These are phyloP conservation scores for Cotesia typhae DNA, from an alignment of 1,140 invertebrate genomes.

Conservation along the genomic window DNA sequence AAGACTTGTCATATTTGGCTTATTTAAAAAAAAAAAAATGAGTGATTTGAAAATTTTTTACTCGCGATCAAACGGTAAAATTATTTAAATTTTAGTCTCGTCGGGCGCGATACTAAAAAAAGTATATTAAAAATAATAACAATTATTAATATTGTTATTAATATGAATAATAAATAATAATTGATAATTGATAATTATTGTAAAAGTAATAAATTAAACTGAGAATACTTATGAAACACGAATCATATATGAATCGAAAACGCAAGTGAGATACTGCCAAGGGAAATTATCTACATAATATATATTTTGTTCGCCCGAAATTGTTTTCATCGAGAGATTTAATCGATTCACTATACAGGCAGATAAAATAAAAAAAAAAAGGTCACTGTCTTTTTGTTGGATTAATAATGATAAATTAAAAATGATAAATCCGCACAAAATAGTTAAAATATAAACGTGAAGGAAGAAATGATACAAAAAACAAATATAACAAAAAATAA, in stretches of 20 bases:
- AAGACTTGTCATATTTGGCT: neutral
- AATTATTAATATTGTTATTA: neutral
- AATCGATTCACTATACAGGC: neutral
- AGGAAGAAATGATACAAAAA: slow-evolving; percentile 4
- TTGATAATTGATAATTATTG: too few species aligned
- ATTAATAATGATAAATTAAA: slow-evolving; percentile 10
- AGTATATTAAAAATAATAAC: too few species aligned
- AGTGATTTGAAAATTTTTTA: slow-evolving; percentile 10
- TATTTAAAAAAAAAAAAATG: neutral
- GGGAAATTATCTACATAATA: slow-evolving; percentile 2
- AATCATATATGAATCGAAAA: slow-evolving; percentile 7
- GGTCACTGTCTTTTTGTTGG: too few species aligned
- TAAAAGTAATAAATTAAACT: too few species aligned
- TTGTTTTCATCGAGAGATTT: neutral
- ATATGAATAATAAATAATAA: neutral
- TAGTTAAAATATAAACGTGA: slow-evolving; percentile 11
- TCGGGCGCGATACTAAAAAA: neutral
- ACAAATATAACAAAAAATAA: neutral
- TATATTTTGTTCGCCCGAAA: neutral
- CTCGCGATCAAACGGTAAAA: neutral
- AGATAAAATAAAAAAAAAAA: too few species aligned
- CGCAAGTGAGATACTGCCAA: slow-evolving; percentile 24
- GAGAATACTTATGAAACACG: neutral
- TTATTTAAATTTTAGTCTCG: neutral
- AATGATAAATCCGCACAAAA: slow-evolving; percentile 28